phyloP scores from a whole-genome alignment of 2,888 invertebrate genomes.

The Xylota segnis region DNA sequence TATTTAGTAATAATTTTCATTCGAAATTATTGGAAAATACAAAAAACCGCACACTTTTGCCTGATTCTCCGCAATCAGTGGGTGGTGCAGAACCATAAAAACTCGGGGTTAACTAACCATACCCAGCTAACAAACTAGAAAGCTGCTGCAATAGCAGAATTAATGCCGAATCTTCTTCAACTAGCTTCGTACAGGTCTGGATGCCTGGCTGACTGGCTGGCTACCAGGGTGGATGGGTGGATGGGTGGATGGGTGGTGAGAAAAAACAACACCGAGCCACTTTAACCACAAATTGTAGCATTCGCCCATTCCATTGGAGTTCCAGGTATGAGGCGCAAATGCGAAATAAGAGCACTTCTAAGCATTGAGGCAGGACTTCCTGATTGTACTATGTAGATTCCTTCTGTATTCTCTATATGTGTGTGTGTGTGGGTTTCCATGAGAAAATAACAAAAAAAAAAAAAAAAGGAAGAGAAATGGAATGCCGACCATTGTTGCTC shows the following conservation, averaged over 20 bases:
- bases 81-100: neutral
- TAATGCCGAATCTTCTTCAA: conserved; percentile 47
- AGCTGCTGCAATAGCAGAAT: conserved; percentile 46
- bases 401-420: neutral
- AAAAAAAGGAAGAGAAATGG: neutral
- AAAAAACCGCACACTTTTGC: conserved; percentile 57
- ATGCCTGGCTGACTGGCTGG: neutral
- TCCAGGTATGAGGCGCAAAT: conserved; percentile 24
- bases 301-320: neutral
- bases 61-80: conserved; percentile 45
- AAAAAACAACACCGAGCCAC: conserved; percentile 27
- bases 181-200: neutral
- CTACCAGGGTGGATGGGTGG: neutral
- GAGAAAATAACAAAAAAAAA: neutral
- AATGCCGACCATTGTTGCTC: conserved; percentile 38
- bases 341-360: conserved; percentile 51
- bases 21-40: conserved; percentile 57
- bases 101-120: conserved; percentile 28
- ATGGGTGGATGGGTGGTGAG: neutral
- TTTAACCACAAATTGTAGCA: conserved; percentile 34
- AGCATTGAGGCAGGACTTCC: conserved; percentile 60
- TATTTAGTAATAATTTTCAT: conserved; percentile 54
- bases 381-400: conserved; percentile 21
- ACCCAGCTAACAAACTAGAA: conserved; percentile 21
- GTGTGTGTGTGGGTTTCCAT: neutral